A percentile compares a stretch with the other conserved stretches of the same genome.
Evolutionary conservation across 1,140 invertebrate species (phyloP).

Genomic region (Apis laboriosa): DNA sequence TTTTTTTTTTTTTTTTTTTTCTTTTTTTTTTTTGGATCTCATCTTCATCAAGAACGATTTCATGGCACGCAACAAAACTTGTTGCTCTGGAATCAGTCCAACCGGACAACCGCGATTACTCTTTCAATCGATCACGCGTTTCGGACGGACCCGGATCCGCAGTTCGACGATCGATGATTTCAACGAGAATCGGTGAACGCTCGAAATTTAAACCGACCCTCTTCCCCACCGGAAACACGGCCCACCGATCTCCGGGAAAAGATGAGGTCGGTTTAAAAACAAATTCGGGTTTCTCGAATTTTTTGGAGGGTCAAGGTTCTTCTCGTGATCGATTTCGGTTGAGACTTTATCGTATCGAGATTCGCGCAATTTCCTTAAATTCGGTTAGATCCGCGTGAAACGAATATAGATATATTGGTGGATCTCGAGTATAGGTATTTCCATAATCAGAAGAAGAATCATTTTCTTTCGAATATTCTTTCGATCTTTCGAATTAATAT

Average conservation of each 20-base stretch:
- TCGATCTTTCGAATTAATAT: no score
- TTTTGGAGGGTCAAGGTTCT: not conserved
- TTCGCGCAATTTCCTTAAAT: no score
- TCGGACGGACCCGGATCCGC: not conserved
- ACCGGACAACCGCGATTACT: slow-evolving; percentile 36
- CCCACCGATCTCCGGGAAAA: slow-evolving; percentile 23
- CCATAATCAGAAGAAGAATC: no score
- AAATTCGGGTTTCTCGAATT: not conserved
- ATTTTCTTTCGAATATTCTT: no score
- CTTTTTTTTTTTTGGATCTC: not conserved
- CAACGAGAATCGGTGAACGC: no score
- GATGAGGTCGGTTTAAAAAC: not conserved
- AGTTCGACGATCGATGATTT: slow-evolving; percentile 6
- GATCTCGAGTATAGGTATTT: no score
- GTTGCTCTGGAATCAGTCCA: slow-evolving; percentile 52
- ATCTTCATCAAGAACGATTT: not conserved
- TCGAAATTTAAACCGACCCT: not conserved
- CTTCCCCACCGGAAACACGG: not conserved
- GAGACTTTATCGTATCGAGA: no score
- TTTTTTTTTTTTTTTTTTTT: not conserved
- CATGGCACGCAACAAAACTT: slow-evolving; percentile 42
- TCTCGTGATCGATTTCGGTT: not conserved
- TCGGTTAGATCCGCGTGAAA: no score
- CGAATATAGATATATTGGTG: no score
- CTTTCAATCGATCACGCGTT: slow-evolving; percentile 48